phyloP scores from a whole-genome alignment of 2,888 invertebrate species.

The Conistra vaccinii region DNA sequence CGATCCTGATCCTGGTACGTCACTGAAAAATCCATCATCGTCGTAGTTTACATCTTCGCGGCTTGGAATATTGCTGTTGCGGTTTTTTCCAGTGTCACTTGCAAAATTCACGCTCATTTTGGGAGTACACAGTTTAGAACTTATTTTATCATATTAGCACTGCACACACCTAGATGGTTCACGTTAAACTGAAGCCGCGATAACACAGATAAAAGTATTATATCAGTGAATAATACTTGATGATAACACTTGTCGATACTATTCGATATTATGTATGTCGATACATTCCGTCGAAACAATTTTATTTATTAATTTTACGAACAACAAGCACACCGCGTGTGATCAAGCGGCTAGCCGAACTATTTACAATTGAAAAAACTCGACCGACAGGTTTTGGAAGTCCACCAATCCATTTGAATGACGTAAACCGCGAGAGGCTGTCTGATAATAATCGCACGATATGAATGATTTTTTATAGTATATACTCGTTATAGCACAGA shows the following conservation, averaged over 20 bases:
- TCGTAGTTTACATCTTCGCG: conserved; percentile 72
- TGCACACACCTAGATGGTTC: conserved; percentile 71
- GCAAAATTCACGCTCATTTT: conserved; percentile 73
- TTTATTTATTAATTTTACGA: conserved; percentile 68
- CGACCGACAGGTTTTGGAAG: conserved; percentile 83
- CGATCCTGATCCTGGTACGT: conserved; percentile 81
- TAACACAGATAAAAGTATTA: conserved; percentile 78
- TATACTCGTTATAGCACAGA: conserved; percentile 42
- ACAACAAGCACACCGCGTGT: conserved; percentile 75
- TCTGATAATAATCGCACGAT: conserved; percentile 73
- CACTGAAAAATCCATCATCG: conserved; percentile 85
- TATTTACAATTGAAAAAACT: conserved; percentile 87
- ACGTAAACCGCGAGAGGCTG: conserved; percentile 80
- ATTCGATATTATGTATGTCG: conserved; percentile 43
- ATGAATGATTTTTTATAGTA: conserved; percentile 62
- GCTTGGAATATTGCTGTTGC: conserved; percentile 53
- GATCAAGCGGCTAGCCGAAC: conserved; percentile 79
- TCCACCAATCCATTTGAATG: conserved; percentile 80
- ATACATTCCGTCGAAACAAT: conserved; percentile 57
- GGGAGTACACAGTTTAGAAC: conserved; percentile 52
- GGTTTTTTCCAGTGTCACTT: conserved; percentile 61
- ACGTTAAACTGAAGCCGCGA: conserved; percentile 75
- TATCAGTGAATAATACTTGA: conserved; percentile 78
- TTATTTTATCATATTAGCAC: conserved; percentile 72
- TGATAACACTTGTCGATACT: conserved; percentile 80